Evolutionary conservation across 2,113 vertebrate species (phyloP).

Genomic region (Apaloderma vittatum): DNA sequence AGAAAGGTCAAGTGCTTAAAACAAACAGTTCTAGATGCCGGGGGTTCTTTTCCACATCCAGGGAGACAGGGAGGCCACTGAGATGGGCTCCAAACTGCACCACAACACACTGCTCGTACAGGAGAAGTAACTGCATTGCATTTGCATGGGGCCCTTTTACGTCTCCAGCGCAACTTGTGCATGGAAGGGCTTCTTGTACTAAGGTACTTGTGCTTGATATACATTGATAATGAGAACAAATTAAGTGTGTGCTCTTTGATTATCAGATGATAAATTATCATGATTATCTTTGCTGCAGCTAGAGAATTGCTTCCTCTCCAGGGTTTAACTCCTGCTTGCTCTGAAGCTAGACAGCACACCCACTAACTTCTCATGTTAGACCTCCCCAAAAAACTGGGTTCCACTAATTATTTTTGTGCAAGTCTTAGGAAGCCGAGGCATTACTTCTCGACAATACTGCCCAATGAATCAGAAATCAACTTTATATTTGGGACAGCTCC

Average conservation of each 20-base stretch:
- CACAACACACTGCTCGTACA: background rate
- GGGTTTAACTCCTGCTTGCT: constrained; percentile 61
- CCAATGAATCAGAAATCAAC: background rate
- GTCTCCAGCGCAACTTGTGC: background rate
- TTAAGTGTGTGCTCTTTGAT: constrained; percentile 73
- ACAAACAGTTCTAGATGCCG: background rate
- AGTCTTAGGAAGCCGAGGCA: background rate
- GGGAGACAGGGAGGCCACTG: background rate
- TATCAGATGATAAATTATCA: constrained; percentile 72
- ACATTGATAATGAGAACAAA: constrained; percentile 73
- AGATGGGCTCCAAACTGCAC: background rate
- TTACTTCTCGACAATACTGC: background rate
- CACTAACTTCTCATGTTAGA: background rate
- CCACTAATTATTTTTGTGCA: background rate
- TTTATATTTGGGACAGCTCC: background rate
- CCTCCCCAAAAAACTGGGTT: background rate
- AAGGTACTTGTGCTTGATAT: constrained; percentile 66
- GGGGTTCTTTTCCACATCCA: background rate
- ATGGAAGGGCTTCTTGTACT: constrained; percentile 18
- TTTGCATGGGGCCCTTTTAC: background rate
- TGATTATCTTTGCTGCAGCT: constrained; percentile 67
- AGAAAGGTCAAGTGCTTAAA: background rate
- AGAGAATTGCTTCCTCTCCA: constrained; percentile 65
- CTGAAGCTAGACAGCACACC: background rate
- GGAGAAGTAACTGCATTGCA: background rate